These are phyloP conservation scores for Temnothorax rugatulus DNA, from an alignment of 2,888 invertebrate genomes.

Conservation along the genomic window DNA sequence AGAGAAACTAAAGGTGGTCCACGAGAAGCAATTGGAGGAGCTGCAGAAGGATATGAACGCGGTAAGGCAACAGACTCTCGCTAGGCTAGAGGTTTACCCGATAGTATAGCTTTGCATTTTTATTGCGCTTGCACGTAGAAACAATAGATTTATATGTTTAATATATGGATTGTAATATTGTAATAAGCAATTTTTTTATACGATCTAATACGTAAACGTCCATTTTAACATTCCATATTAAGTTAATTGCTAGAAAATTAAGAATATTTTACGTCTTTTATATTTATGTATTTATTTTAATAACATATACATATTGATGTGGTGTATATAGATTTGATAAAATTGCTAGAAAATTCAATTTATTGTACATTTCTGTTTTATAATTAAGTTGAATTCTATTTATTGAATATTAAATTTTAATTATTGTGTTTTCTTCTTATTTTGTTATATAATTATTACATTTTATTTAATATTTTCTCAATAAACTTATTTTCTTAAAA, in stretches of 20 bases:
- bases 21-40: conserved; percentile 97
- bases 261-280: not conserved
- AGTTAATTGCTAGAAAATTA: not conserved
- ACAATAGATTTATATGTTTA: not conserved
- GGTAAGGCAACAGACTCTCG: conserved; percentile 86
- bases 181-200: not conserved
- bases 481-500: conserved; percentile 25
- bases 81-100: conserved; percentile 14
- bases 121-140: not conserved
- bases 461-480: conserved; percentile 24
- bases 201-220: not conserved
- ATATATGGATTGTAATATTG: conserved; percentile 1
- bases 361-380: not conserved
- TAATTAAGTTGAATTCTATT: conserved; percentile 34
- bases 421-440: not conserved
- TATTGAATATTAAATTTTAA: conserved; percentile 20
- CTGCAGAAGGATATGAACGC: conserved; percentile 95
- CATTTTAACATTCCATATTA: conserved; percentile 15
- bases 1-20: conserved; percentile 96
- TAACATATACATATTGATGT: not conserved
- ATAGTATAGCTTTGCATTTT: conserved; percentile 12
- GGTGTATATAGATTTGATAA: not conserved
- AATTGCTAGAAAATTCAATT: conserved; percentile 1
- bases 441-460: conserved; percentile 18
- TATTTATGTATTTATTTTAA: conserved; percentile 22